Base-by-base conservation (phyloP, 2,888 invertebrate genomes). In the Flabesymbios commensalis region DNA sequence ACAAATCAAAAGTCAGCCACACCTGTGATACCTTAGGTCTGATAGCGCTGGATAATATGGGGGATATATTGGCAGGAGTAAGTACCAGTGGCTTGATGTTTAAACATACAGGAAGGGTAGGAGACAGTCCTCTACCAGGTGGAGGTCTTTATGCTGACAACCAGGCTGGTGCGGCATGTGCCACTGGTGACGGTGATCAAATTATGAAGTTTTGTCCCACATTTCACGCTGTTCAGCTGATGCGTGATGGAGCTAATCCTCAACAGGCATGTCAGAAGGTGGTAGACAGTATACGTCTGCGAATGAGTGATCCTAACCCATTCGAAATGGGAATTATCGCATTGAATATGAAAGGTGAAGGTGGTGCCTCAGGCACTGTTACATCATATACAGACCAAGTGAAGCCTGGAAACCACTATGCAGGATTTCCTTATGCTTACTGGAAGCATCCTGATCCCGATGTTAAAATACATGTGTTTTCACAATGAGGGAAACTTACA, bases 121-220 rank as follows among this genome's bases (percentile, higher is more conserved):
- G 75, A 1, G 75, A 75, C 63, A 74, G 74, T 58, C 73, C 75
- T 28, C 58, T 75, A 26, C 74, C 74, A 39, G 75, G 75, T 17
- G 62, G 64, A 48, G 75, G 75, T 5, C 59, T 75, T 2, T 75
- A 73, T 64, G 72, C 73, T 49, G 61, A 61, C 41, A 53, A 52
- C 41, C 19, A 24, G 14, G 49, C 28, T 17, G 59, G 63, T 5
- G 63, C 59, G 5, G 59, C 63, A 29, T 60, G 54, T 47, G 72
- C 52, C 49, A 69, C 72, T 31, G 75, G 75, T 0, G 72, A 74
- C 53, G 75, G 75, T 4, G 75, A 75, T 51, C 42, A 71, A n/a
- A 75, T 75, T 26, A 43, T 74, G 52, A 67, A 67, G 49, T 73
- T 63, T 60, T 75, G 74, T 57, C 74, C 75, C 17, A 59, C 66